Evolutionary conservation across 2,888 invertebrate species (phyloP), one percentile per base, ranked within the genome.

Genomic region (Pantelozetes paolii): DNA sequence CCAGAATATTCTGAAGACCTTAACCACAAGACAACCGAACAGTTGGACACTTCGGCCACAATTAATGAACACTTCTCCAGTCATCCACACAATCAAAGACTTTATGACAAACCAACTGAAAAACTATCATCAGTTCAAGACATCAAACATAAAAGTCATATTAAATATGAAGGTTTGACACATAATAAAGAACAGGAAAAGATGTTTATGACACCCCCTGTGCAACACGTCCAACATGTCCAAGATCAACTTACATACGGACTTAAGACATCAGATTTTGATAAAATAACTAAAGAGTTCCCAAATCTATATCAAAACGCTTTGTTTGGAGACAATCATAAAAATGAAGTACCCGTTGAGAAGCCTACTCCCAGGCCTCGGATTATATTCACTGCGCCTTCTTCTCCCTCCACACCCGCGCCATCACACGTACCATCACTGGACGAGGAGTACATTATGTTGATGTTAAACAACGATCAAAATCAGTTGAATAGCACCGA

Each of bases 391-490:
- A 8, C 64, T 15, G 32, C 64, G 3, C 64, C 64, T 2, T n/a
- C 64, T 36, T 13, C 64, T 5, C n/a, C 36, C 1, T 5, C 36
- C 8, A 45, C 42, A 6, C 6, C 9, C 2, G 18, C 20, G 40
- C 50, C 71, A 5, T 45, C 26, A n/a, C n/a, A n/a, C n/a, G n/a
- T n/a, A n/a, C n/a, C n/a, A n/a, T n/a, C n/a, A 6, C 18, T 70
- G 20, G 45, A 48, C 23, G 48, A 73, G 3, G 74, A 74, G 26
- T 74, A 74, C 23, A 74, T 74, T 28, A 74, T 74, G 74, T 28
- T 74, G 15, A 71, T 74, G 74, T 20, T 74, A 1, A 74, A 71
- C 54, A 71, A 74, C n/a, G 59, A 48, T 18, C 26, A 32, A n/a
- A 28, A 71, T 36, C 15, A 20, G 11, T 26, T 23, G 2, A 64